Evolutionary conservation across 2,113 vertebrate genomes (phyloP), one percentile per base, ranked within the genome.

Genomic region (Megaleporinus macrocephalus): DNA sequence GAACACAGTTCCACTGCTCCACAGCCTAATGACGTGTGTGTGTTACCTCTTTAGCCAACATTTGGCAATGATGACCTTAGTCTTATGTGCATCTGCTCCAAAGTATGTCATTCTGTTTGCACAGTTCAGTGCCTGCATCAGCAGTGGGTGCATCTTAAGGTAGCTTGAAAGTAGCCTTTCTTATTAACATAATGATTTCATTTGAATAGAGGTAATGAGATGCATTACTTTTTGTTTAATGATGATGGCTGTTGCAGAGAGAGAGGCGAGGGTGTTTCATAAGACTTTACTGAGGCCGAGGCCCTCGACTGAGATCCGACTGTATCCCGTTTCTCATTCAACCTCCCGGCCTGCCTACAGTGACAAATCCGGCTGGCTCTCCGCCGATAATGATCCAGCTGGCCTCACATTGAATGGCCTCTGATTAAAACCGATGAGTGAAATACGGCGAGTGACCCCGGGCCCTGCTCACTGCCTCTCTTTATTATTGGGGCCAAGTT

Each of bases 371-470:
- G 30, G 65, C 30, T 68, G 53, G 49, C 68, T 78, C n/a, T 44
- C 24, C 16, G 30, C 61, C 61, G 20, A 72, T 83, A 83, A 83
- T 79, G 70, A 79, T 79, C 70, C 82, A 79, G 76, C 70, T 83
- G 82, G 76, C 59, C 68, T 70, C 41, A 66, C 24, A 16, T 16
- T 83, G 74, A 77, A 78, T 77, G 22, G 47, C 18, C 29, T 55
- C 47, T 73, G 70, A 83, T 83, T 78, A 73, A 82, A 69, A 69
- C 51, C 51, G n/a, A 63, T 13, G 59, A 53, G 59, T 68, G 36
- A 27, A 78, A 44, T n/a, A 44, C 20, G 33, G 10, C 20, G 27
- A 78, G 51, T n/a, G 29, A 70, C 20, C 66, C 66, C 22, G 4
- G 22, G 36, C 30, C 65, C n/a, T 9, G 22, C 10, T 24, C 22